These are phyloP conservation scores for Loris lydekkerianus DNA, from an alignment of 2,797 vertebrate genomes.

Conservation along the genomic window DNA sequence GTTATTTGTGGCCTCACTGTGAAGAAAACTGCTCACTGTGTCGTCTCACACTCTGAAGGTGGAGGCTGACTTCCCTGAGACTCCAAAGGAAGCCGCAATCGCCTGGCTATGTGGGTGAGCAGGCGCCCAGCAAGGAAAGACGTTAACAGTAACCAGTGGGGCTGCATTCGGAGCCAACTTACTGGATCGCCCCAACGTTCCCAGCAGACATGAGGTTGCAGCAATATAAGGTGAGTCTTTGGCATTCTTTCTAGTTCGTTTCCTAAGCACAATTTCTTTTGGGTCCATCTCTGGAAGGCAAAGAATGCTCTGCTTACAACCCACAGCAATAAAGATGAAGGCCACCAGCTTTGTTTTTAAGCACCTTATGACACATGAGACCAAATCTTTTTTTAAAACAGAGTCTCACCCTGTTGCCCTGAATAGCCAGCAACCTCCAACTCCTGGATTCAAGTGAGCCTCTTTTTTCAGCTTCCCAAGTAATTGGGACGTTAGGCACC, in stretches of 20 bases:
- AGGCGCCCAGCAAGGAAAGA: neutral
- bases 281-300: constrained; percentile 61
- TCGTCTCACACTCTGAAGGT: neutral
- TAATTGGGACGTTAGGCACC: no score
- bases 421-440: no score
- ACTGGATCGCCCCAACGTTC: constrained; percentile 41
- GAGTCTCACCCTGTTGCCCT: no score
- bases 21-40: neutral
- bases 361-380: neutral
- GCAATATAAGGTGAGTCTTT: neutral
- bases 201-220: constrained; percentile 36
- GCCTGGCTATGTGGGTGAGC: neutral
- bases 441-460: no score
- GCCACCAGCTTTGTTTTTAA: neutral
- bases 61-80: neutral
- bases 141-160: neutral
- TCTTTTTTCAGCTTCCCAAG: no score
- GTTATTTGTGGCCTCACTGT: neutral
- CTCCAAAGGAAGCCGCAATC: neutral
- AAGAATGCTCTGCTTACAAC: neutral
- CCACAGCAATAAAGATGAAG: neutral
- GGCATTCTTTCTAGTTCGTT: constrained; percentile 35
- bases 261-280: constrained; percentile 44
- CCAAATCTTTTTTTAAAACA: neutral
- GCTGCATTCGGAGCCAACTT: neutral